These are phyloP conservation scores for Enteromius mattozi DNA, from an alignment of 2,797 vertebrate species.

Conservation along the genomic window DNA sequence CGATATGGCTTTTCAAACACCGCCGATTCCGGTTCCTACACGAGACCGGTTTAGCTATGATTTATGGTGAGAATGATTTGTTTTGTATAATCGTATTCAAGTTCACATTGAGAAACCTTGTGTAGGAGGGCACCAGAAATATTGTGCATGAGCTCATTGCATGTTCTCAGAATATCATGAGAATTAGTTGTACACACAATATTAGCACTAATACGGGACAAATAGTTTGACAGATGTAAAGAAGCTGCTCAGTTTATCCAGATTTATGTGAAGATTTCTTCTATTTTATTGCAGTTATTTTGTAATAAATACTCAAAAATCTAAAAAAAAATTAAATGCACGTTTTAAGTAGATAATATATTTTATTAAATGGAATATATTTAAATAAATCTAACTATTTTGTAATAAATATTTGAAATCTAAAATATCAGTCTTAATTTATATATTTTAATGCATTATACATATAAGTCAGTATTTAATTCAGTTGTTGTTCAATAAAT, in stretches of 20 bases:
- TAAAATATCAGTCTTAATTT: not conserved
- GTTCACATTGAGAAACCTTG: not conserved
- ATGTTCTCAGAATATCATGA: not conserved
- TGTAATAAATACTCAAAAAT: not conserved
- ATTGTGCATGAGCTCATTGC: not conserved
- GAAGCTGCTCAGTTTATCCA: not conserved
- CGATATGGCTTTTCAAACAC: slow-evolving; percentile 93
- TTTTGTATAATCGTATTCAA: not conserved
- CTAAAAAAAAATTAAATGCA: not conserved
- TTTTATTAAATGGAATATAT: not conserved
- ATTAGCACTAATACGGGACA: not conserved
- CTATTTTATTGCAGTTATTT: not conserved
- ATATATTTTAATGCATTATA: not conserved
- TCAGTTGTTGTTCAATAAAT: too few relatives aligned
- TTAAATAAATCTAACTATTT: not conserved
- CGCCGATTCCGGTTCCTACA: slow-evolving; percentile 86
- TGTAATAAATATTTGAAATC: not conserved
- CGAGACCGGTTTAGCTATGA: slow-evolving; percentile 92
- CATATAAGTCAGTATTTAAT: too few relatives aligned
- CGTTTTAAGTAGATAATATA: not conserved
- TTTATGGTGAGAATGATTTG: slow-evolving; percentile 79
- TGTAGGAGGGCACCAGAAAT: not conserved
- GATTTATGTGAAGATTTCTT: too few relatives aligned
- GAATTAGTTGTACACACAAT: not conserved
- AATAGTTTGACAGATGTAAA: not conserved